A percentile compares a stretch with the other conserved stretches of the same genome.
phyloP scores from a whole-genome alignment of 2,113 vertebrate genomes.

The Cepphus grylle region DNA sequence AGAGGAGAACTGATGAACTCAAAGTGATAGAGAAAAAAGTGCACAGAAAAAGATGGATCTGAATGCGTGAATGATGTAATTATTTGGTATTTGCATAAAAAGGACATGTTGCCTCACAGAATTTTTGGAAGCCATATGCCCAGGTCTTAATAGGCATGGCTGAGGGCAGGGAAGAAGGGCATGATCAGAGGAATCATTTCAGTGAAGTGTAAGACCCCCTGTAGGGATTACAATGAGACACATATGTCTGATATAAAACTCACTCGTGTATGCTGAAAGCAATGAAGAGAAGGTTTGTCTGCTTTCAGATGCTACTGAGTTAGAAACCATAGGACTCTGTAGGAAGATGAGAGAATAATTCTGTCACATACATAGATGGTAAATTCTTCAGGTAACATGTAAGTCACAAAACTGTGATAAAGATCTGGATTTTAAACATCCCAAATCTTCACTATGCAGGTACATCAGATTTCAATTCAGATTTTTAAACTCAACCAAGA shows the following conservation, averaged over 20 bases:
- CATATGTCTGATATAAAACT: not conserved
- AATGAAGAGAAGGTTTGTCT: not conserved
- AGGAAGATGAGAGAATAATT: not conserved
- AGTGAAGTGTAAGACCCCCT: not conserved
- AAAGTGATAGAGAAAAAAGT: not conserved
- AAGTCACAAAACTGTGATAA: not conserved
- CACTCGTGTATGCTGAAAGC: not conserved
- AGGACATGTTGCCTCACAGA: not conserved
- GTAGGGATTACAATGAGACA: not conserved
- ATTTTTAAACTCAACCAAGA: not conserved
- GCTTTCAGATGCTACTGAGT: not conserved
- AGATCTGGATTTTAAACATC: not conserved
- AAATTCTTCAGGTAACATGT: not conserved
- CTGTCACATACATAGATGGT: not conserved
- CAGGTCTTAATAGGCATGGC: not conserved
- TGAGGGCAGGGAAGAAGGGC: not conserved
- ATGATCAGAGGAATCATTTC: not conserved
- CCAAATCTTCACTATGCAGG: not conserved
- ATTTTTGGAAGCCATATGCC: slow-evolving; percentile 1
- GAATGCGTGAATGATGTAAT: not conserved
- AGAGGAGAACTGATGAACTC: not conserved
- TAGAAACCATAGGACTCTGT: not conserved
- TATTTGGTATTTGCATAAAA: slow-evolving; percentile 4
- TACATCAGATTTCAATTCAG: not conserved
- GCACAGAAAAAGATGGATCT: not conserved